Conservation (phyloP, 2,888 invertebrate genomes). For the Leptopilina syphax region DNA sequence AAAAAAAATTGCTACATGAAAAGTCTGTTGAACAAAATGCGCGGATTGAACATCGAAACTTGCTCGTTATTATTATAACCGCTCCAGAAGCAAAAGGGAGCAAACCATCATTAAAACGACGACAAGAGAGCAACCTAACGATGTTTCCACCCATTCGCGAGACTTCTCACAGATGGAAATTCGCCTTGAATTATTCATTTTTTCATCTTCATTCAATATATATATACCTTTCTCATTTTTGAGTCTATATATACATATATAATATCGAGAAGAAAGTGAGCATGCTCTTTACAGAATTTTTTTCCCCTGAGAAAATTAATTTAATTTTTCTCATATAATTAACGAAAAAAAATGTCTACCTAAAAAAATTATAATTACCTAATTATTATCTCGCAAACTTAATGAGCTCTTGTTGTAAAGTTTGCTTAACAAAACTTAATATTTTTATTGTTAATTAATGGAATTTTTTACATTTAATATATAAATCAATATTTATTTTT, state of each 20-base stretch:
- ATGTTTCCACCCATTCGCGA: conserved; percentile 66
- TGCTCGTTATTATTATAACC: conserved; percentile 64
- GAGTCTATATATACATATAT: neutral
- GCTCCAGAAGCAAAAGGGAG: conserved; percentile 56
- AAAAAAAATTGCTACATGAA: neutral
- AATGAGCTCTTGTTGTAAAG: too few relatives aligned
- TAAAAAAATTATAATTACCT: too few relatives aligned
- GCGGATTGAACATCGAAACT: conserved; percentile 45
- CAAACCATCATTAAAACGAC: conserved; percentile 61
- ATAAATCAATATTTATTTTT: too few relatives aligned
- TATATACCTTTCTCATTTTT: conserved; percentile 52
- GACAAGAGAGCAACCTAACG: conserved; percentile 74
- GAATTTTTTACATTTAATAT: too few relatives aligned
- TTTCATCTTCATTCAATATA: conserved; percentile 50
- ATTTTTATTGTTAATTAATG: too few relatives aligned
- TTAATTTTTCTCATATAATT: too few relatives aligned
- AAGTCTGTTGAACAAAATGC: conserved; percentile 21
- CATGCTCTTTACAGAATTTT: neutral
- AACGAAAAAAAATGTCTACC: too few relatives aligned
- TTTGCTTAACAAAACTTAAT: too few relatives aligned
- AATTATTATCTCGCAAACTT: too few relatives aligned
- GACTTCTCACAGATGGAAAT: conserved; percentile 59
- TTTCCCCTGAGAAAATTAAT: neutral
- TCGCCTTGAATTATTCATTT: conserved; percentile 63
- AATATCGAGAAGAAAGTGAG: conserved; percentile 36